Evolutionary conservation across 2,888 invertebrate species (phyloP).

Genomic region (Ischnura elegans): DNA sequence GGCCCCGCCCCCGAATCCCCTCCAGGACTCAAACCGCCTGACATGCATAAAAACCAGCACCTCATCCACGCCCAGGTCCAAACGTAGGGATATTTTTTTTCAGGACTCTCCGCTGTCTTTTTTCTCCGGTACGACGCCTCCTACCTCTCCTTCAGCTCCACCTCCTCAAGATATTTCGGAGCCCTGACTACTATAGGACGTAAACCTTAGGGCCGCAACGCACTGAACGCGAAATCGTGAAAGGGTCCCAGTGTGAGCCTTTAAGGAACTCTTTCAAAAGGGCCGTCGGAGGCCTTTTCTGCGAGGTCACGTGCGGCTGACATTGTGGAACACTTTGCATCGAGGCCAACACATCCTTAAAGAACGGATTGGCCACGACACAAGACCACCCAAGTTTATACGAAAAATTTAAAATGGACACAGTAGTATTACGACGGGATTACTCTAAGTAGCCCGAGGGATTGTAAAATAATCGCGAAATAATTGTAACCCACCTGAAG

Average conservation of each 20-base stretch:
- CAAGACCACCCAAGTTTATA: background rate
- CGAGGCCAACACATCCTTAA: background rate
- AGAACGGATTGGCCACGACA: background rate
- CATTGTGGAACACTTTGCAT: background rate
- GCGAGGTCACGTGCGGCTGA: background rate
- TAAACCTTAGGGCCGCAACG: background rate
- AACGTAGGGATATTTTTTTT: too few relatives aligned
- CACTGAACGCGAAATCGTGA: background rate
- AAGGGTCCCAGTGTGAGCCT: background rate
- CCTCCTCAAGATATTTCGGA: background rate
- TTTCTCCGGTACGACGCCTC: background rate
- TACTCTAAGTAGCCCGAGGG: background rate
- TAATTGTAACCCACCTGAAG: too few relatives aligned
- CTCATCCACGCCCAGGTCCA: background rate
- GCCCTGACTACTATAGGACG: too few relatives aligned
- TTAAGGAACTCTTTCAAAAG: too few relatives aligned
- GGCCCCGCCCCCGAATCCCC: background rate
- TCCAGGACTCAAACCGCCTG: background rate
- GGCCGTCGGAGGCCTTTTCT: background rate
- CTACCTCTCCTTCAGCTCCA: background rate
- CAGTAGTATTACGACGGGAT: too few relatives aligned
- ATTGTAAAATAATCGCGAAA: too few relatives aligned
- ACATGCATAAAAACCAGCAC: background rate
- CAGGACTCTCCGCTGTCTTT: background rate
- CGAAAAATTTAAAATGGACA: too few relatives aligned